Evolutionary conservation across 2,113 vertebrate species (phyloP).

Genomic region (Myocastor coypus): DNA sequence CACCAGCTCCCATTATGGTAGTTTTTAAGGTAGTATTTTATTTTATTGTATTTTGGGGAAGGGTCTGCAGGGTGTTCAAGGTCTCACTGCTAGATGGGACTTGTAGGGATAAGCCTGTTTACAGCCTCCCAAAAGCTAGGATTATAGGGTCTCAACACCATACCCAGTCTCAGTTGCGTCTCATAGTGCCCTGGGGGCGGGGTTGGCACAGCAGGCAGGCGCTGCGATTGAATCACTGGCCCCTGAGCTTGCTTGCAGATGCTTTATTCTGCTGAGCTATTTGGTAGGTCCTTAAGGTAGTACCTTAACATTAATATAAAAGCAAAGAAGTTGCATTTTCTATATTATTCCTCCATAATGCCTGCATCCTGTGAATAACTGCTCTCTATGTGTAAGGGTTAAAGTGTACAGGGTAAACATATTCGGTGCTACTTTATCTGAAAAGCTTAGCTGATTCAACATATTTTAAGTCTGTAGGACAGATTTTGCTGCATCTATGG

Average conservation of each 20-base stretch:
- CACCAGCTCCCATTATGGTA: not conserved
- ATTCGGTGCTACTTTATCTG: conserved; percentile 66
- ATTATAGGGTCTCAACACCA: too few relatives aligned
- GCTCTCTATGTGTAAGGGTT: not conserved
- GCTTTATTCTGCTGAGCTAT: too few relatives aligned
- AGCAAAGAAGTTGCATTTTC: conserved; percentile 40
- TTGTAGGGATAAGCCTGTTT: too few relatives aligned
- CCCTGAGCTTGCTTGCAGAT: too few relatives aligned
- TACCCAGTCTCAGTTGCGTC: too few relatives aligned
- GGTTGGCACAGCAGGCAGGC: too few relatives aligned
- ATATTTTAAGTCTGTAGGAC: conserved; percentile 82
- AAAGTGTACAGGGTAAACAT: conserved; percentile 75
- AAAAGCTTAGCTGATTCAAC: conserved; percentile 80
- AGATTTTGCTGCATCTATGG: conserved; percentile 81
- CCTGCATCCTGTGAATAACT: conserved; percentile 40
- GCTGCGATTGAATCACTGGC: too few relatives aligned
- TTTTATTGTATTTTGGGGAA: too few relatives aligned
- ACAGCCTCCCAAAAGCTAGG: too few relatives aligned
- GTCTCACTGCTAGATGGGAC: too few relatives aligned
- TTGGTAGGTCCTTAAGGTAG: not conserved
- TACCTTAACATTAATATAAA: not conserved
- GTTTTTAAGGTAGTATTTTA: not conserved
- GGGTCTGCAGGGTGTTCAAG: too few relatives aligned
- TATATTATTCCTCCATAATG: conserved; percentile 41
- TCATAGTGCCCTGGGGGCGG: too few relatives aligned